Evolutionary conservation across 2,888 invertebrate species (phyloP).

Genomic region (Plutella xylostella): DNA sequence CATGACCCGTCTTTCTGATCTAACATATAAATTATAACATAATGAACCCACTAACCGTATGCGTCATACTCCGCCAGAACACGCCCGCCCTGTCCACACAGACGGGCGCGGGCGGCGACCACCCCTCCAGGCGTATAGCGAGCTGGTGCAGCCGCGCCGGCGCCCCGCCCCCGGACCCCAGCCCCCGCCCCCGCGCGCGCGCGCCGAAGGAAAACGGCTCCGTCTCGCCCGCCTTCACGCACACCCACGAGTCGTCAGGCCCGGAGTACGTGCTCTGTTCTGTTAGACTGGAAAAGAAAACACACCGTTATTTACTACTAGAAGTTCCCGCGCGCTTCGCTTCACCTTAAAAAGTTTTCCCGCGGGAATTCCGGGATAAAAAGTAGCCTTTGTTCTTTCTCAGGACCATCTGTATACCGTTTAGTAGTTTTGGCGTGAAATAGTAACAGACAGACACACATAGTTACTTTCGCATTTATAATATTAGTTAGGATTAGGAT

Average conservation of each 20-base stretch:
- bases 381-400: too few species aligned
- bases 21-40: too few species aligned
- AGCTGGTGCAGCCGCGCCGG: constrained; percentile 87
- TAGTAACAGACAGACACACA: too few species aligned
- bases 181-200: constrained; percentile 74
- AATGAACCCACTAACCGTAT: constrained; percentile 31
- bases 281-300: constrained; percentile 29
- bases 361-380: too few species aligned
- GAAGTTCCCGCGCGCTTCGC: too few species aligned
- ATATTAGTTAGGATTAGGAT: too few species aligned
- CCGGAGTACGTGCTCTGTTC: constrained; percentile 30
- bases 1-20: too few species aligned
- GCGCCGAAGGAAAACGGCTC: constrained; percentile 89
- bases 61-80: constrained; percentile 79
- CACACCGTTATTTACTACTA: too few species aligned
- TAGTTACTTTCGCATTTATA: too few species aligned
- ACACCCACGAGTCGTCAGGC: constrained; percentile 75
- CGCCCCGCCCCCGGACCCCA: constrained; percentile 79
- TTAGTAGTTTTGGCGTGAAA: too few species aligned
- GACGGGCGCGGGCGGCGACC: constrained; percentile 88
- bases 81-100: constrained; percentile 96
- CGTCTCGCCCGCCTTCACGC: constrained; percentile 79
- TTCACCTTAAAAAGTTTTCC: too few species aligned
- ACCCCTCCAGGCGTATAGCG: constrained; percentile 89
- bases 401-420: too few species aligned